These are phyloP conservation scores for Lasiommata megera DNA, from an alignment of 2,888 invertebrate genomes.

Conservation along the genomic window DNA sequence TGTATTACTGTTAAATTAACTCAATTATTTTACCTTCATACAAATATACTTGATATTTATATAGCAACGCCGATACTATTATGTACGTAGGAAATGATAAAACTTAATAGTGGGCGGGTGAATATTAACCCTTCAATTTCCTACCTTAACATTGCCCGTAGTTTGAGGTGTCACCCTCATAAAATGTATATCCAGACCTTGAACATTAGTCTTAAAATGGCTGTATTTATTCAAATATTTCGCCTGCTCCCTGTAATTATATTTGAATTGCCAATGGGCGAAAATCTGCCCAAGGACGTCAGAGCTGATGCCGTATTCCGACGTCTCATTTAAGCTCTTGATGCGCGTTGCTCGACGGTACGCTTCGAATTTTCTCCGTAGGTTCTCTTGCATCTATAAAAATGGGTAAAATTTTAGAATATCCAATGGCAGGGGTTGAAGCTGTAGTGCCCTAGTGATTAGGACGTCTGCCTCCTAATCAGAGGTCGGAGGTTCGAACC, in stretches of 20 bases:
- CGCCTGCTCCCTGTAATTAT: slow-evolving; percentile 82
- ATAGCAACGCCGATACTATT: too few species aligned
- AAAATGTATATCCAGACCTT: slow-evolving; percentile 88
- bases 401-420: too few species aligned
- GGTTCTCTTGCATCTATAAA: slow-evolving; percentile 76
- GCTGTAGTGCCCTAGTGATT: too few species aligned
- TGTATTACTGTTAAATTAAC: too few species aligned
- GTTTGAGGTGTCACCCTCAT: slow-evolving; percentile 83
- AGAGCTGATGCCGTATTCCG: slow-evolving; percentile 91
- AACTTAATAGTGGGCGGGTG: too few species aligned
- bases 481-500: too few species aligned
- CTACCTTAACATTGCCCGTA: slow-evolving; percentile 51
- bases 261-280: slow-evolving; percentile 89
- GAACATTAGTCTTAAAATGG: slow-evolving; percentile 88
- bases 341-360: slow-evolving; percentile 56
- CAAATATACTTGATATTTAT: too few species aligned
- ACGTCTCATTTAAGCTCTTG: slow-evolving; percentile 82
- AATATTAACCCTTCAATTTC: neutral
- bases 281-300: slow-evolving; percentile 84
- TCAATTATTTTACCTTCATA: too few species aligned
- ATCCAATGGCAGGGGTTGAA: too few species aligned
- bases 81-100: too few species aligned
- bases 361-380: slow-evolving; percentile 75
- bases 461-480: too few species aligned
- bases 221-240: slow-evolving; percentile 85